Evolutionary conservation across 2,113 vertebrate species (phyloP).

Genomic region (Bujurquina vittata): DNA sequence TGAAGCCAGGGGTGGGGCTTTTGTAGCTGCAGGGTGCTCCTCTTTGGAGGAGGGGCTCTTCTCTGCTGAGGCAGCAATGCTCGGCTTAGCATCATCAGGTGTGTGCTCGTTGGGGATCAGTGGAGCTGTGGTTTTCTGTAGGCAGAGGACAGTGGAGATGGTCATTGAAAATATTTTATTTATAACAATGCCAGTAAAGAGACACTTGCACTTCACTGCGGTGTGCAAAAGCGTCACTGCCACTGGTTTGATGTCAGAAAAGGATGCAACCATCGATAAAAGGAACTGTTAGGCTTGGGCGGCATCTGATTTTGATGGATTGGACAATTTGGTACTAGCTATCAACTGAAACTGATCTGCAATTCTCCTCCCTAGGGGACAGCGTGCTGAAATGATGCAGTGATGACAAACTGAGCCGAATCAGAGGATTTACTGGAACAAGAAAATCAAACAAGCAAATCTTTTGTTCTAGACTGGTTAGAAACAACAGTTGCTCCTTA

Average conservation of each 20-base stretch:
- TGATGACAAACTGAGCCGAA: not conserved
- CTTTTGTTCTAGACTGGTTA: not conserved
- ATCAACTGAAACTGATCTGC: not conserved
- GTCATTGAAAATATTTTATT: fast-evolving
- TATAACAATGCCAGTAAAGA: not conserved
- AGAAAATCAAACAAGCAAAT: not conserved
- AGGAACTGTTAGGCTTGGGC: not conserved
- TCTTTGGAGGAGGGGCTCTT: slow-evolving; percentile 62
- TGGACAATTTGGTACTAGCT: not conserved
- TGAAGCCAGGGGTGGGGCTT: slow-evolving; percentile 66
- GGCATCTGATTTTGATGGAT: not conserved
- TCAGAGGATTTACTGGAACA: not conserved
- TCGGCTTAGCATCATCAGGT: slow-evolving; percentile 75
- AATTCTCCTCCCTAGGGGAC: slow-evolving; percentile 10
- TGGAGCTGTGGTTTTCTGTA: slow-evolving; percentile 81
- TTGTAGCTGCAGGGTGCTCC: slow-evolving; percentile 41
- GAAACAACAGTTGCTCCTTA: not conserved
- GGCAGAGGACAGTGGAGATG: not conserved
- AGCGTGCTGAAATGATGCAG: slow-evolving; percentile 10
- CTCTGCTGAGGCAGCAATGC: slow-evolving; percentile 59
- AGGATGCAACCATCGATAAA: not conserved
- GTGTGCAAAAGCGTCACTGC: not conserved
- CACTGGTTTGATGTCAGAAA: too few species aligned
- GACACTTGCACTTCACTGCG: not conserved
- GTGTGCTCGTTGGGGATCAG: slow-evolving; percentile 82